phyloP scores from a whole-genome alignment of 2,113 vertebrate genomes.

The Dasypus novemcinctus region DNA sequence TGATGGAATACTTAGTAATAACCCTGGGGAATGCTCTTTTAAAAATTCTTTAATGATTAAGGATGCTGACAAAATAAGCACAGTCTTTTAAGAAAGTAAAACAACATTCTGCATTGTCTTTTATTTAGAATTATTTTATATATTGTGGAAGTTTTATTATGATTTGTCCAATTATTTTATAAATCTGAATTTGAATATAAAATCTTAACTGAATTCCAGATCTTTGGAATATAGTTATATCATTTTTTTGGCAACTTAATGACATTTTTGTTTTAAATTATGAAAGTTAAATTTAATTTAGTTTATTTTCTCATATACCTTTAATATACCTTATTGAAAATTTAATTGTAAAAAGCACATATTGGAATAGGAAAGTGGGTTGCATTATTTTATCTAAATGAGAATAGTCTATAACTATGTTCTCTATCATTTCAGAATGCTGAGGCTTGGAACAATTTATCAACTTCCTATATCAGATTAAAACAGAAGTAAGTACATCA shows the following conservation, averaged over 20 bases:
- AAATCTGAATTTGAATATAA: conserved; percentile 42
- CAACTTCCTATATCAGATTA: conserved; percentile 95
- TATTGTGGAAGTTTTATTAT: not conserved
- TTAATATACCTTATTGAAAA: not conserved
- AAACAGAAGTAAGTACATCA: conserved; percentile 93
- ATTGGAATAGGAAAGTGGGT: not conserved
- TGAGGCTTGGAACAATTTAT: conserved; percentile 99
- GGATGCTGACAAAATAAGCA: not conserved
- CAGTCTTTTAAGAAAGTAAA: not conserved
- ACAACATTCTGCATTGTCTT: not conserved
- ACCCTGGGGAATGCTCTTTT: not conserved
- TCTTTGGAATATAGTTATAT: not conserved
- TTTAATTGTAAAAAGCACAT: not conserved
- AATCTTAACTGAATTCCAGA: conserved; percentile 29
- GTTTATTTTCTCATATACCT: conserved; percentile 1
- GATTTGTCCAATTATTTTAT: conserved; percentile 1
- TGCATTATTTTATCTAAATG: conserved; percentile 28
- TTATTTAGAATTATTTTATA: not conserved
- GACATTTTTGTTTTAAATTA: not conserved
- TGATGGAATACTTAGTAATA: not conserved
- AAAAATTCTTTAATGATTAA: not conserved
- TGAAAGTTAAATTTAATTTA: conserved; percentile 16
- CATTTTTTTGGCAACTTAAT: not conserved
- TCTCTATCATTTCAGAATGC: conserved; percentile 89
- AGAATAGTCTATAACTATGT: conserved; percentile 28